Evolutionary conservation across 2,797 vertebrate species (phyloP).

Genomic region (Pteropus rufus): DNA sequence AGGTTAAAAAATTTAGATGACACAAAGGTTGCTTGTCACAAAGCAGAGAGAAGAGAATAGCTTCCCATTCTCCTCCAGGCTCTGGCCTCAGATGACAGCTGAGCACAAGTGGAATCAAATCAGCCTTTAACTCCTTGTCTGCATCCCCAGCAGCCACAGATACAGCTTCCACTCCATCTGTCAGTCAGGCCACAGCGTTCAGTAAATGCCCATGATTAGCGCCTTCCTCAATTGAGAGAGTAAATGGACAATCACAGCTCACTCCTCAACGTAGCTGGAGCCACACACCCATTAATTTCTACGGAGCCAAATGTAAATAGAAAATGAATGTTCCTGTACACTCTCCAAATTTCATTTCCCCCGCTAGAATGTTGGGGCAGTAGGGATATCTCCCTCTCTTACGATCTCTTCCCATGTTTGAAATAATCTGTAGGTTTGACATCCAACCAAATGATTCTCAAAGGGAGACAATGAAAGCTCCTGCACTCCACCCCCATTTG

Average conservation of each 20-base stretch:
- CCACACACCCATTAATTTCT: constrained; percentile 68
- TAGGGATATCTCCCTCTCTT: background rate
- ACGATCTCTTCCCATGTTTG: background rate
- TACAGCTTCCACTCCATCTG: constrained; percentile 26
- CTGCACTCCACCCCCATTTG: background rate
- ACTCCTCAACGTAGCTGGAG: constrained; percentile 27
- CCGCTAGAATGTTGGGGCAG: background rate
- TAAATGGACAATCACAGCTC: constrained; percentile 59
- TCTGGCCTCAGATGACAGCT: constrained; percentile 28
- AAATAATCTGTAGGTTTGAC: constrained; percentile 53
- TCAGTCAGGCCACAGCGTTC: constrained; percentile 50
- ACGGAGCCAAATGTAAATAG: constrained; percentile 57
- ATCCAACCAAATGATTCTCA: constrained; percentile 51
- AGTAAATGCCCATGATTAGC: constrained; percentile 63
- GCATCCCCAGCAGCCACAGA: background rate
- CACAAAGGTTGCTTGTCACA: background rate
- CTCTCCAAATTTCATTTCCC: constrained; percentile 49
- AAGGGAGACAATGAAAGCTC: constrained; percentile 32
- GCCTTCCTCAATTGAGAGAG: constrained; percentile 36
- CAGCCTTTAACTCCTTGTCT: constrained; percentile 7
- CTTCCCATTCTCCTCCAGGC: background rate
- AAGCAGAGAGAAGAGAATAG: background rate
- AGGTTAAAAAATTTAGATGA: background rate
- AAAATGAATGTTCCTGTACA: constrained; percentile 9
- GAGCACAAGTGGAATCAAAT: constrained; percentile 51